These are phyloP conservation scores for Aldrovandia affinis DNA, from an alignment of 2,797 vertebrate species.

Conservation along the genomic window DNA sequence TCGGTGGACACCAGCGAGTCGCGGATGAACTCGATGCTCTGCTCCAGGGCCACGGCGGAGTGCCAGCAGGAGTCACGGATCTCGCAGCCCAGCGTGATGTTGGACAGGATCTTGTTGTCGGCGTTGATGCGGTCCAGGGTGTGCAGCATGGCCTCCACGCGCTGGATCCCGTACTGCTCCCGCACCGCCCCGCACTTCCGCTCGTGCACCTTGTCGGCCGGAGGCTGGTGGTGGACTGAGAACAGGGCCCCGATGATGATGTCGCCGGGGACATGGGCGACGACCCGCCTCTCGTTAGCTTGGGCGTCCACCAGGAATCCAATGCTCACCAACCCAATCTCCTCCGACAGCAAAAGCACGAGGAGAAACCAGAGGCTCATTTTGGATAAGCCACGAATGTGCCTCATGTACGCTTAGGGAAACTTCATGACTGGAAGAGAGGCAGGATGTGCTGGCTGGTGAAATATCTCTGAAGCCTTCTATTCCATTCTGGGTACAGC, in stretches of 20 bases:
- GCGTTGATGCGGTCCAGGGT: constrained; percentile 86
- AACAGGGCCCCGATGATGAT: constrained; percentile 88
- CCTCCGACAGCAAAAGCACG: constrained; percentile 77
- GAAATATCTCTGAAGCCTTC: constrained; percentile 34
- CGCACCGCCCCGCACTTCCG: constrained; percentile 86
- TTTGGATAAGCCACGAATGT: constrained; percentile 60
- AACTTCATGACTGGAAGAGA: constrained; percentile 69
- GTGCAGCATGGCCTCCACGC: constrained; percentile 88
- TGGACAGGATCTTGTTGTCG: constrained; percentile 81
- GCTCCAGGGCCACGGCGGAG: constrained; percentile 86
- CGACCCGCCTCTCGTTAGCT: constrained; percentile 83
- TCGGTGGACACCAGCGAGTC: constrained; percentile 92
- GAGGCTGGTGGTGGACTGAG: constrained; percentile 87
- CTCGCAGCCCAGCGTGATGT: constrained; percentile 86
- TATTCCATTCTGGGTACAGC: constrained; percentile 46
- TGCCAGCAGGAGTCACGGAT: constrained; percentile 92
- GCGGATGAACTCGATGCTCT: constrained; percentile 88
- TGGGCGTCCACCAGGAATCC: constrained; percentile 73
- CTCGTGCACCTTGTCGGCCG: constrained; percentile 87
- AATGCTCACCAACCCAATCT: constrained; percentile 71
- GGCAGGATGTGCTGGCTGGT: neutral
- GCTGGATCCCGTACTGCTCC: constrained; percentile 89
- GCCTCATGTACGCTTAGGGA: constrained; percentile 66
- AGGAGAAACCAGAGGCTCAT: constrained; percentile 81
- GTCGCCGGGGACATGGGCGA: constrained; percentile 85